These are phyloP conservation scores for Pygmarrhopalites habei DNA, from an alignment of 1,140 invertebrate genomes.

Conservation along the genomic window DNA sequence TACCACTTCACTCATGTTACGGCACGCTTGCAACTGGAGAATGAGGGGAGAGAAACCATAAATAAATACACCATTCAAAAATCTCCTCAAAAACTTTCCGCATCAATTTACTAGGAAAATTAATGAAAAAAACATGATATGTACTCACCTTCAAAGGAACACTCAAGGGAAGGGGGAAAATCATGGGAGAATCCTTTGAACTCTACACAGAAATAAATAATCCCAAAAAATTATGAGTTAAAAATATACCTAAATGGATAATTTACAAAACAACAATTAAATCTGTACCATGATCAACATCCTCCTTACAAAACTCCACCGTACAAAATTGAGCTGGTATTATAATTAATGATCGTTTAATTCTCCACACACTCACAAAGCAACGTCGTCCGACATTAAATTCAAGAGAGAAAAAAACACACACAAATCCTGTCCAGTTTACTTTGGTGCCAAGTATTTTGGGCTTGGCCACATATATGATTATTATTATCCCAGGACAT, in stretches of 20 bases:
- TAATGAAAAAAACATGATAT: no score
- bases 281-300: no score
- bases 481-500: no score
- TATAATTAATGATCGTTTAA: no score
- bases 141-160: slow-evolving; percentile 54
- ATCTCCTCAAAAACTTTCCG: no score
- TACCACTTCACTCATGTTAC: slow-evolving; percentile 72
- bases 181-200: slow-evolving; percentile 57
- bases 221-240: background rate
- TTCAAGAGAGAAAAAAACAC: background rate
- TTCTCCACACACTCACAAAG: no score
- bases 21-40: slow-evolving; percentile 66
- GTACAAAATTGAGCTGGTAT: no score
- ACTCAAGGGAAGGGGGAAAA: slow-evolving; percentile 73
- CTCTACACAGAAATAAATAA: slow-evolving; percentile 16
- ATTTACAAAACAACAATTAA: background rate
- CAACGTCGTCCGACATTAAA: background rate
- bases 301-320: no score
- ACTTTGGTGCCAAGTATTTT: no score
- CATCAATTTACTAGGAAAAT: no score
- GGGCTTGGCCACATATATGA: no score
- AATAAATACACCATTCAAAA: no score
- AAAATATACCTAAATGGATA: background rate
- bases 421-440: background rate
- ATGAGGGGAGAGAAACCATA: background rate